These are phyloP conservation scores for Arrhopalites spinosus DNA, from an alignment of 2,888 invertebrate species.

Conservation along the genomic window DNA sequence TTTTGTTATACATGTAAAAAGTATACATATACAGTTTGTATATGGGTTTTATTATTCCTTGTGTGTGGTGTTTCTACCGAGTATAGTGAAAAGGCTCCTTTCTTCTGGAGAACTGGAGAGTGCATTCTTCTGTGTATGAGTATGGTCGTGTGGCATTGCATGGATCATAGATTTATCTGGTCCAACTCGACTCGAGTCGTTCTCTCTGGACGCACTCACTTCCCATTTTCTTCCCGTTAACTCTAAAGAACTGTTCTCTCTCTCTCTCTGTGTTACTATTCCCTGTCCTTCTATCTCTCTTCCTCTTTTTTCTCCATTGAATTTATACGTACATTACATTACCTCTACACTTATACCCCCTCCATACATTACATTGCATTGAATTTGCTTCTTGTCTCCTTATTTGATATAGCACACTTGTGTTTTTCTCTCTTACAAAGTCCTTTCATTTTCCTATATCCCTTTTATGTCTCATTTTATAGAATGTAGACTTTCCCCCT, in stretches of 20 bases:
- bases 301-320: background rate
- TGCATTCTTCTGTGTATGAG: constrained; percentile 14
- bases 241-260: constrained; percentile 6
- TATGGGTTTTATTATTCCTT: background rate
- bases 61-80: background rate
- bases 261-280: background rate
- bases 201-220: constrained; percentile 24
- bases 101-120: no score
- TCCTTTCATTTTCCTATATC: constrained; percentile 18
- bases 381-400: background rate
- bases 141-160: constrained; percentile 14
- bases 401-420: background rate
- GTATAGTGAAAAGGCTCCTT: no score
- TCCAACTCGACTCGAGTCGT: constrained; percentile 14
- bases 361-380: no score
- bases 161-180: constrained; percentile 23
- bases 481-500: background rate
- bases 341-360: background rate
- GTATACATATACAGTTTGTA: no score
- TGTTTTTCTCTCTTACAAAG: background rate
- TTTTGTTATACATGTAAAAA: no score
- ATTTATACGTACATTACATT: background rate
- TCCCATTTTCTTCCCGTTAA: constrained; percentile 18
- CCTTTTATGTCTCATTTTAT: constrained; percentile 26
- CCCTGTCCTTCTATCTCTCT: background rate